Evolutionary conservation across 2,888 invertebrate species (phyloP), one percentile per base, ranked within the genome.

Genomic region (Ommatoiulus sabulosus): DNA sequence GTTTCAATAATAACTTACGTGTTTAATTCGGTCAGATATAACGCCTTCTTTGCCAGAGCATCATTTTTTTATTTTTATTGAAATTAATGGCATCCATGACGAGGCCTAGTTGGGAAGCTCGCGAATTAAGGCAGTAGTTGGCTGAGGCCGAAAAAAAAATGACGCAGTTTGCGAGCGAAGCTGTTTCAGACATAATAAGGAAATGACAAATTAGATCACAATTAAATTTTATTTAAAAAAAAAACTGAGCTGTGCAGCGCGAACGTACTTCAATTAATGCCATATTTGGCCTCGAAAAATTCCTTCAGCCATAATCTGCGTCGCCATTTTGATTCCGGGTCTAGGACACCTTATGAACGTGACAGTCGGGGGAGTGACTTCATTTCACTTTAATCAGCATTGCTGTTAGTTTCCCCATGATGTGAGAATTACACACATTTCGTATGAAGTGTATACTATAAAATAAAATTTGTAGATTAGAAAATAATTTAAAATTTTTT

Each of bases 151-250:
- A 57, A 17, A 57, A 57, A 57, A 57, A 57, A 17, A 57, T 57
- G 57, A 5, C 57, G 48, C 17, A 57, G 57, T 57, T 57, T 57
- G 57, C 8, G 57, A 17, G 57, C 17, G 57, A 57, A 57, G 57
- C 57, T 17, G 57, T 57, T 57, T 57, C 57, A 57, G 57, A 57
- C 57, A 57, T 57, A 57, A 57, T 57, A 57, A 57, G 57, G 57
- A 57, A 57, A 57, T 57, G 57, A 57, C 57, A 57, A 57, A 57
- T 57, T 57, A 57, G 57, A 57, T 57, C 57, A 57, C 57, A 57
- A 57, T 57, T 57, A 57, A 57, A 57, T 57, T 57, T 17, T 57
- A 17, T 57, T 17, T 15, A 57, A 57, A 57, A 57, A 46, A 46
- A 57, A 57, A 57, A 17, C 12, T 17, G 57, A 48, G 15, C 17